Base-by-base conservation (phyloP, 2,113 vertebrate species). In the Bujurquina vittata region DNA sequence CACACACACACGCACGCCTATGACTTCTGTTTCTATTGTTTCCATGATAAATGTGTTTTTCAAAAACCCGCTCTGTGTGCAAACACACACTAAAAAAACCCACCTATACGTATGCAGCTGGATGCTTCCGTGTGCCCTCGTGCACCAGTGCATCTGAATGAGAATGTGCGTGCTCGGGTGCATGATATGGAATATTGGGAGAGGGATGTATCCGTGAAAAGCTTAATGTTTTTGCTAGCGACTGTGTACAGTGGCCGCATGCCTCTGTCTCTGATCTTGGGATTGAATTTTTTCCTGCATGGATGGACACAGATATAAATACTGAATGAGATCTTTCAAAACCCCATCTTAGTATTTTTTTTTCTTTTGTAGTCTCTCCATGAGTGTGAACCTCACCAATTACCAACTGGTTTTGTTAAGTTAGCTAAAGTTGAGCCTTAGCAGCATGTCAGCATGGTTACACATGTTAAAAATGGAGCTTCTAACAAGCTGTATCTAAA, bases 201-300 rank as follows among this genome's bases (percentile, higher is more conserved):
- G 22, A 89, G 20, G 62, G 60, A 40, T 84, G 59, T 76, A 83
- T 79, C 84, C 76, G 77, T 81, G 87, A 89, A 82, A 82, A 82
- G 56, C 22, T 81, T 54, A 62, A 60, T 79, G 81, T 86, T 79
- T 77, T 79, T 77, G 69, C 56, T 43, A 33, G 79, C 78, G 76
- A 89, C 80, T 86, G 79, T 89, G 81, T 78, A 77, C 75, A 85
- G 12, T 78, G 37, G 81, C 85, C 79, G 86, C 82, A 54, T 82
- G 80, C 86, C 75, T 83, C 84, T 75, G 72, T 59, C 76, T 90
- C 57, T n/a, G 78, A 67, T 33, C 86, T 90, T 89, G 65, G 60
- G 31, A 92, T 88, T 91, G 74, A n/a, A n/a, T 85, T 91, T 86
- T 85, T 88, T 40, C 10, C 86, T 88, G 76, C 85, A 77, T 87